Evolutionary conservation across 2,888 invertebrate genomes (phyloP), one percentile per base, ranked within the genome.

Genomic region (Apamea crenata): DNA sequence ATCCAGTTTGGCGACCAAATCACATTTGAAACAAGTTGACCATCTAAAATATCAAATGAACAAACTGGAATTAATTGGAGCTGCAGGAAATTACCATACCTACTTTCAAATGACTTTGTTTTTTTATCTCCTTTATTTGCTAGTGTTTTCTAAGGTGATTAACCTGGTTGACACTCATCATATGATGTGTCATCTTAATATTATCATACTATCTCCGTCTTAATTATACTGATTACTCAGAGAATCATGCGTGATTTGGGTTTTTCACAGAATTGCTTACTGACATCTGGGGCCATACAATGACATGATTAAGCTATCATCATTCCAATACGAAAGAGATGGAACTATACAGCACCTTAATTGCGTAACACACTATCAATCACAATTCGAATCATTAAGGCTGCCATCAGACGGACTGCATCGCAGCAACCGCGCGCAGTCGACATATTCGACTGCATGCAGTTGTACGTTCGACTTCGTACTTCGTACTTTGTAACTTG

Each of bases 1-100:
- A 47, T 75, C 86, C 44, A 78, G 84, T 86, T 78, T 73, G 61
- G 14, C 65, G 63, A 77, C 74, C 3, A 72, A 74, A 70, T 83
- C n/a, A 32, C 36, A 72, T 44, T 47, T 21, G 44, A 50, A 81
- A 85, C 71, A 65, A 59, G 71, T 56, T 75, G 25, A n/a, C 7
- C 14, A 40, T 84, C n/a, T 56, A 18, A 32, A 71, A 50, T 40
- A 76, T 74, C n/a, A 56, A 70, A 75, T 61, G n/a, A 47, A 47
- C 36, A 56, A 50, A 71, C 40, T 61, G 1, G 67, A 77, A 40
- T 81, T 29, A 77, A 65, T 74, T 77, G 50, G 73, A 74, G 67
- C 74, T 36, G 68, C 36, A 72, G 29, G n/a, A 72, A n/a, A 75
- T 74, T 65, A 25, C 21, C 61, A 40, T 73, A 32, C 18, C 40